Percentiles rank a stretch among this genome's conserved stretches.
Evolutionary conservation across 1,140 invertebrate genomes (phyloP).

Genomic region (Plodia interpunctella): DNA sequence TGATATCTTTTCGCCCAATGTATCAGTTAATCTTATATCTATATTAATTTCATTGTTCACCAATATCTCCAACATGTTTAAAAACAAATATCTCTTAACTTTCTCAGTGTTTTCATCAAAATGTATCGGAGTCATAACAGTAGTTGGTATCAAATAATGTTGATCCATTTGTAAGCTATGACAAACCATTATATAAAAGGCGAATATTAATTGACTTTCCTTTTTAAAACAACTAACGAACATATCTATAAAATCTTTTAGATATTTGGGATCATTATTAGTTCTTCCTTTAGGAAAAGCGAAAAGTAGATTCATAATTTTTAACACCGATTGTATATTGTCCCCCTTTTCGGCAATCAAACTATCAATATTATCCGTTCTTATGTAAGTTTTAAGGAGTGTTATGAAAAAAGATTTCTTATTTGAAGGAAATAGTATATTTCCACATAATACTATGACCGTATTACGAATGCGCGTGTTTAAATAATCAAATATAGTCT

Average conservation of each 20-base stretch:
- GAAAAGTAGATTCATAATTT: slow-evolving; percentile 58
- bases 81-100: slow-evolving; percentile 50
- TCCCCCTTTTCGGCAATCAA: slow-evolving; percentile 57
- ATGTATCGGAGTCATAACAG: slow-evolving; percentile 41
- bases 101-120: slow-evolving; percentile 53
- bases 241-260: slow-evolving; percentile 49
- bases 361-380: slow-evolving; percentile 55
- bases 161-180: slow-evolving; percentile 51
- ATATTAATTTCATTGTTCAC: slow-evolving; percentile 57
- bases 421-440: slow-evolving; percentile 50
- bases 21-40: slow-evolving; percentile 52
- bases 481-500: slow-evolving; percentile 53
- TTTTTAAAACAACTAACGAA: slow-evolving; percentile 52
- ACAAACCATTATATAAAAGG: slow-evolving; percentile 54
- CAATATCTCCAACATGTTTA: slow-evolving; percentile 51
- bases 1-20: slow-evolving; percentile 49
- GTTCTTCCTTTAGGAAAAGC: slow-evolving; percentile 47
- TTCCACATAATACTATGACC: slow-evolving; percentile 49
- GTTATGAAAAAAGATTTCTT: slow-evolving; percentile 51
- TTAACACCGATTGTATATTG: slow-evolving; percentile 59
- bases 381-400: slow-evolving; percentile 57
- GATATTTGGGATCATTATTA: slow-evolving; percentile 39
- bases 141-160: slow-evolving; percentile 49
- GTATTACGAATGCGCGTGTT: slow-evolving; percentile 33
- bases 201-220: slow-evolving; percentile 60